A percentile compares a stretch with the other conserved stretches of the same genome.
These are phyloP conservation scores for Theretra japonica DNA, from an alignment of 2,888 invertebrate species.

Conservation along the genomic window DNA sequence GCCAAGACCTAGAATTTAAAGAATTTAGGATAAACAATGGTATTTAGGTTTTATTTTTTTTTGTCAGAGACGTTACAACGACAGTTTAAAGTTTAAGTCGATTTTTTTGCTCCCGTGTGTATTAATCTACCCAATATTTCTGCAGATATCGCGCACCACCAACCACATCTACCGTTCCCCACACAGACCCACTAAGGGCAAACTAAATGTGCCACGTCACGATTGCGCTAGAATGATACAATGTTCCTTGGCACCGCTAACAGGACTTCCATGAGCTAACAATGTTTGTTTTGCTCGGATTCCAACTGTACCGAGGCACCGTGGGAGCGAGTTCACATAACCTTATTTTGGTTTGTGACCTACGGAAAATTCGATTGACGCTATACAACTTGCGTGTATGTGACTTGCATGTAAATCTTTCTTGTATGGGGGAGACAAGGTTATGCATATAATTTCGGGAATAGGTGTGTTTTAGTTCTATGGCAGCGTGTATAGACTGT, in stretches of 20 bases:
- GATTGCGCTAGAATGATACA: background rate
- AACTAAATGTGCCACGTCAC: background rate
- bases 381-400: background rate
- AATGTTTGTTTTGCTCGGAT: constrained; percentile 7
- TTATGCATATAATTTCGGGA: too few relatives aligned
- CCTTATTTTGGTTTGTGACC: background rate
- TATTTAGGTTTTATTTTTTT: too few relatives aligned
- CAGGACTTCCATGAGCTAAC: background rate
- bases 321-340: background rate
- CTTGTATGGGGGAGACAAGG: background rate
- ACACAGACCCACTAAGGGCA: background rate
- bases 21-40: too few relatives aligned
- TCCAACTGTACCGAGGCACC: background rate
- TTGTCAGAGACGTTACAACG: too few relatives aligned
- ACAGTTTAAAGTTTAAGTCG: too few relatives aligned
- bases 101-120: too few relatives aligned
- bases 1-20: too few relatives aligned
- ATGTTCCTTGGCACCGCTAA: background rate
- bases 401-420: background rate
- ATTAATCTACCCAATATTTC: too few relatives aligned
- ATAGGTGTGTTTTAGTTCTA: too few relatives aligned
- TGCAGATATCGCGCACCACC: too few relatives aligned
- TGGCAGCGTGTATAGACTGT: too few relatives aligned
- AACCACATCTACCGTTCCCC: too few relatives aligned
- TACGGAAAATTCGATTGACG: background rate